These are phyloP conservation scores for Zapus hudsonius DNA, from an alignment of 2,113 vertebrate genomes.

Conservation along the genomic window DNA sequence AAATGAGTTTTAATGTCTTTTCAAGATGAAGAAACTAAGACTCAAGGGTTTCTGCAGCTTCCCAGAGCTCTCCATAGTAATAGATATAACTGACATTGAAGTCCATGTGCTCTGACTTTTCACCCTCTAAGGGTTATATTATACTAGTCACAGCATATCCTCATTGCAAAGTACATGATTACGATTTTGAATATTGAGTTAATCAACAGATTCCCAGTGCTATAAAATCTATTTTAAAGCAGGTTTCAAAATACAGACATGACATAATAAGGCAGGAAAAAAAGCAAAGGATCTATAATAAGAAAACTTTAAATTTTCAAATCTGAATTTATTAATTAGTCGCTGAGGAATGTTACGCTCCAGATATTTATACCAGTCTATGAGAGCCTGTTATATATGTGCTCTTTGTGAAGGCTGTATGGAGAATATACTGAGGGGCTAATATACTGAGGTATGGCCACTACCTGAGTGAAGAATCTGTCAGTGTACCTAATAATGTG, in stretches of 20 bases:
- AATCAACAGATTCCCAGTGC: neutral
- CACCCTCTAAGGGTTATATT: neutral
- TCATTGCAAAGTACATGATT: neutral
- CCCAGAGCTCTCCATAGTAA: neutral
- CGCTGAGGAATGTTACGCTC: neutral
- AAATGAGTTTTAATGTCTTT: constrained; percentile 19
- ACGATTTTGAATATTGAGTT: constrained; percentile 7
- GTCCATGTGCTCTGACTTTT: neutral
- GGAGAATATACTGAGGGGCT: neutral
- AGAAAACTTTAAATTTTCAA: neutral
- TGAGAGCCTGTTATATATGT: neutral
- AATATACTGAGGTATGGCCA: neutral
- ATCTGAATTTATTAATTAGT: neutral
- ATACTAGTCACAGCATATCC: neutral
- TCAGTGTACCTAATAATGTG: neutral
- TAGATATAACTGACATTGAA: neutral
- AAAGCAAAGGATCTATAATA: neutral
- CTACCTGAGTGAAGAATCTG: neutral
- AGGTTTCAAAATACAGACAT: neutral
- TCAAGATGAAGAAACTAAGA: constrained; percentile 44
- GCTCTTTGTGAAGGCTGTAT: neutral
- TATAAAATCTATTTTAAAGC: neutral
- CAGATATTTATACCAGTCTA: neutral
- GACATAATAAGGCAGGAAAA: neutral
- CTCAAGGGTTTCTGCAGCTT: neutral